Evolutionary conservation across 2,113 vertebrate species (phyloP).

Genomic region (Aspidoscelis tigris): DNA sequence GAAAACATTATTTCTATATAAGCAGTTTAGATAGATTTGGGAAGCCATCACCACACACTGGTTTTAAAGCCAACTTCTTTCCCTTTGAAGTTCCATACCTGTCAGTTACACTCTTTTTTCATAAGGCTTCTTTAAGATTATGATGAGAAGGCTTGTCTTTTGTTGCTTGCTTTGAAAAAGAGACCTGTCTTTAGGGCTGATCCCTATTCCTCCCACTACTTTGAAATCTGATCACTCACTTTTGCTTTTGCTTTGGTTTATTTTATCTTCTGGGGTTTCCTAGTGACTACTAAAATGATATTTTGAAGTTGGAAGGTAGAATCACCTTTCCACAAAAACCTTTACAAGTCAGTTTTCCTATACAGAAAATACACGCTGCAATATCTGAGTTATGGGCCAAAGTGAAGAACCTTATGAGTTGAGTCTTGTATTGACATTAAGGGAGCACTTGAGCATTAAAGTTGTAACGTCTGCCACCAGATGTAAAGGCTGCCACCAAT

Average conservation of each 20-base stretch:
- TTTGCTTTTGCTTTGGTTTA: conserved; percentile 6
- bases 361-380: background rate
- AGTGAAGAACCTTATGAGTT: background rate
- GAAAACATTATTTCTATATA: background rate
- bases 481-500: too few relatives aligned
- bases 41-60: background rate
- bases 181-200: background rate
- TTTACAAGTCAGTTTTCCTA: background rate
- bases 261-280: conserved; percentile 9
- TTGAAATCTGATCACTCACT: background rate
- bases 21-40: conserved; percentile 6
- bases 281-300: conserved; percentile 4
- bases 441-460: too few relatives aligned
- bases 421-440: too few relatives aligned
- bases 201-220: background rate
- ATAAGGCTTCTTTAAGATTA: background rate
- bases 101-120: background rate
- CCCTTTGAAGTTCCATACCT: background rate
- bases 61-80: background rate
- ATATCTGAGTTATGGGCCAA: background rate
- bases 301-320: background rate
- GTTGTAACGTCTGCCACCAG: too few relatives aligned
- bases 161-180: conserved; percentile 6
- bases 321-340: background rate
- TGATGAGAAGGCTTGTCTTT: background rate